Evolutionary conservation across 2,888 invertebrate species (phyloP).

Genomic region (Tanypteryx hageni): DNA sequence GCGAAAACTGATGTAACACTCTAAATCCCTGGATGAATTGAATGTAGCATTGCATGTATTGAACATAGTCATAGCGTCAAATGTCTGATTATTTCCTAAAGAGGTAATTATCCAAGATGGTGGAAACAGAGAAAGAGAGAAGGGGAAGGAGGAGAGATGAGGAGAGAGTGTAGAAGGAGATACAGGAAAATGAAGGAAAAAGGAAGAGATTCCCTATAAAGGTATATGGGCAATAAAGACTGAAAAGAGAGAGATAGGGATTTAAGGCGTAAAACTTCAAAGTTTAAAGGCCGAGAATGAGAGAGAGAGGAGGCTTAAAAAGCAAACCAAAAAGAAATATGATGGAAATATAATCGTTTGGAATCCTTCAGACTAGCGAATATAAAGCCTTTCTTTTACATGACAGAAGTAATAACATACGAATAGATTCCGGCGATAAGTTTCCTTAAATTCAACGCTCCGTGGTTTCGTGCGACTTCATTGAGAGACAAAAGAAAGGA

Average conservation of each 20-base stretch:
- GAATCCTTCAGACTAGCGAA: neutral
- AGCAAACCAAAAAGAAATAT: neutral
- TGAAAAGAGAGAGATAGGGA: neutral
- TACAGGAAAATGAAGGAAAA: neutral
- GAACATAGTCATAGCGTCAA: neutral
- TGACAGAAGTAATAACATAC: too few species aligned
- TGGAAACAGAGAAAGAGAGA: neutral
- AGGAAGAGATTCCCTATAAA: neutral
- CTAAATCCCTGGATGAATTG: neutral
- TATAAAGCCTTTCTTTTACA: too few species aligned
- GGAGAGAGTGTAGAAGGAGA: neutral
- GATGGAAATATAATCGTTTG: neutral
- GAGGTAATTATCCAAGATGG: neutral
- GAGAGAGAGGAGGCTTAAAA: neutral
- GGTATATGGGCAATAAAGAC: conserved; percentile 4
- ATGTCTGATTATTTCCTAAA: too few species aligned
- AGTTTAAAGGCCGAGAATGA: neutral
- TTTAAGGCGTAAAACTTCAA: neutral
- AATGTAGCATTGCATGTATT: neutral
- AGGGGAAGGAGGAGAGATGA: neutral
- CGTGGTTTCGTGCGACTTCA: too few species aligned
- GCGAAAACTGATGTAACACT: too few species aligned
- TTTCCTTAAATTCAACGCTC: too few species aligned
- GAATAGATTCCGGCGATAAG: too few species aligned
- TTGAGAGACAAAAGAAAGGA: too few species aligned